These are phyloP conservation scores for Gryon sp. DNA, from an alignment of 1,140 invertebrate genomes.

Conservation along the genomic window DNA sequence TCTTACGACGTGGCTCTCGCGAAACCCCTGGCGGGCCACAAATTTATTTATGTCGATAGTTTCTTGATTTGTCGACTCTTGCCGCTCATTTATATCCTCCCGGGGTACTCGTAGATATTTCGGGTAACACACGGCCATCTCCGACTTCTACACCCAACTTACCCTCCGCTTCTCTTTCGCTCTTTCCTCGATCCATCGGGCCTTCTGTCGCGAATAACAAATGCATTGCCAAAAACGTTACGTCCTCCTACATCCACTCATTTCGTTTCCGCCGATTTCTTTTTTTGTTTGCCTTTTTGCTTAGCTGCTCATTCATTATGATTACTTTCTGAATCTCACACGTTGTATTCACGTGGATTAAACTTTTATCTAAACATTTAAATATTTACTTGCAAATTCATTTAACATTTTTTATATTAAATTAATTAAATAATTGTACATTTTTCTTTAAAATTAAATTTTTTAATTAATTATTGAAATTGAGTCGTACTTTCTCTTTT, in stretches of 20 bases:
- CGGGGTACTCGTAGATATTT: slow-evolving; percentile 62
- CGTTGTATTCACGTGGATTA: background rate
- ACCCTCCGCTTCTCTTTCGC: slow-evolving; percentile 31
- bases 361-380: background rate
- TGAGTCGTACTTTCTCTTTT: no score
- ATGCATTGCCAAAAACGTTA: slow-evolving; percentile 55
- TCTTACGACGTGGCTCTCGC: slow-evolving; percentile 61
- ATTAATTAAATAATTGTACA: no score
- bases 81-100: slow-evolving; percentile 70
- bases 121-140: slow-evolving; percentile 59
- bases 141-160: slow-evolving; percentile 54
- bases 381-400: background rate
- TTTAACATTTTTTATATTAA: no score
- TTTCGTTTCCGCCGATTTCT: slow-evolving; percentile 34
- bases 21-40: slow-evolving; percentile 76
- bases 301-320: slow-evolving; percentile 50
- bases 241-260: slow-evolving; percentile 55
- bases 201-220: slow-evolving; percentile 59
- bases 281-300: slow-evolving; percentile 32
- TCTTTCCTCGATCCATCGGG: slow-evolving; percentile 18
- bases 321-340: slow-evolving; percentile 34
- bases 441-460: no score
- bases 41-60: slow-evolving; percentile 81
- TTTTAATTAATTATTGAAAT: no score
- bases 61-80: slow-evolving; percentile 80